A percentile compares a stretch with the other conserved stretches of the same genome.
These are phyloP conservation scores for Tridacna gigas DNA, from an alignment of 2,888 invertebrate genomes.

Conservation along the genomic window DNA sequence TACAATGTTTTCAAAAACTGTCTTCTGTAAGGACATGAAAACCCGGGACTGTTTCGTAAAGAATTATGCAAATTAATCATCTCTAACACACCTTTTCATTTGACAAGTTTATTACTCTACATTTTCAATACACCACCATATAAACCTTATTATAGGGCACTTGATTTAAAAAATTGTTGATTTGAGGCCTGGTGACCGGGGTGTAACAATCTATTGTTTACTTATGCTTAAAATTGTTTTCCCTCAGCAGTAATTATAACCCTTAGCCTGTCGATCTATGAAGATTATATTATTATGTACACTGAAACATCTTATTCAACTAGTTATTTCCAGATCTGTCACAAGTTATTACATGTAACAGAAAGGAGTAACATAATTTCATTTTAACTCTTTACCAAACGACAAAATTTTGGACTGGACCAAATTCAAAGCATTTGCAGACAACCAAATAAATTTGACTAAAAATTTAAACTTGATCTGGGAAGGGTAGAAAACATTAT, in stretches of 20 bases:
- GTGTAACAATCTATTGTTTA: constrained; percentile 22
- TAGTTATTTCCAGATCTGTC: no score
- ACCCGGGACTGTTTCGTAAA: not conserved
- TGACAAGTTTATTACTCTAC: constrained; percentile 23
- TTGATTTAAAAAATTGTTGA: constrained; percentile 21
- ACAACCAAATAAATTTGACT: no score
- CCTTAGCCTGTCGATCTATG: not conserved
- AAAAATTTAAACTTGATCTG: no score
- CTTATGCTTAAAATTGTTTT: not conserved
- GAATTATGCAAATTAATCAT: not conserved
- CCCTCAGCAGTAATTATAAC: not conserved
- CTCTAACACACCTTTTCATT: not conserved
- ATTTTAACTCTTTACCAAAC: no score
- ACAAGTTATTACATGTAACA: no score
- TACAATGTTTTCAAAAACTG: not conserved
- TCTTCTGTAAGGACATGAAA: not conserved
- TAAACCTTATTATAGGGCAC: constrained; percentile 13
- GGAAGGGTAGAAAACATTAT: not conserved
- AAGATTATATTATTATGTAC: no score
- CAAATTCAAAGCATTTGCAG: no score
- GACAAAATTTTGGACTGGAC: no score
- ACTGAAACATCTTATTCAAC: no score
- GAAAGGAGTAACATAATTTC: no score
- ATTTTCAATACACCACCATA: constrained; percentile 13
- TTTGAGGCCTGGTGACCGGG: not conserved